Conservation (phyloP, 2,888 invertebrate genomes). For the Noctua comes region DNA sequence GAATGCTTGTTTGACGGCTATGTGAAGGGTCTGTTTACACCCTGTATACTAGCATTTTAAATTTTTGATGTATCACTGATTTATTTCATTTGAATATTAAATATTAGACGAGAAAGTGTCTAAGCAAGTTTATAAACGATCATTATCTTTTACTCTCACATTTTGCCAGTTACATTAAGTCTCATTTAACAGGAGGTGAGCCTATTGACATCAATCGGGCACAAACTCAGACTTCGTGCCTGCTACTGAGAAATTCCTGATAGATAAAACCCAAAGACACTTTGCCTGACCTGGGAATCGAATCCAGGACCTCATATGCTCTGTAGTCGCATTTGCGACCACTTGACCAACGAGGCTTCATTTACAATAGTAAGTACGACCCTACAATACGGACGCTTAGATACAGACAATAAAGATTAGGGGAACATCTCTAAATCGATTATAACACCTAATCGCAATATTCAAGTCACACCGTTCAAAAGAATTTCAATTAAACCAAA, state of each 20-base stretch:
- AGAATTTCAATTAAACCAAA: constrained; percentile 85
- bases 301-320: background rate
- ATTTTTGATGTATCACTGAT: background rate
- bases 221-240: background rate
- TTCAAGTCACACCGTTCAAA: constrained; percentile 81
- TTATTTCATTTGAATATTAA: background rate
- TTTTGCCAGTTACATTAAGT: background rate
- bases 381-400: background rate
- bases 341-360: background rate
- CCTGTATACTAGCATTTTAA: background rate
- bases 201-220: background rate
- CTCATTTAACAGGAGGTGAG: background rate
- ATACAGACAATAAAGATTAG: constrained; percentile 35
- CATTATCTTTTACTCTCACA: background rate
- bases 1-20: too few relatives aligned
- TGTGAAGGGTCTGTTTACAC: too few relatives aligned
- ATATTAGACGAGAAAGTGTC: background rate
- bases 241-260: background rate
- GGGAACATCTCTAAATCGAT: constrained; percentile 54
- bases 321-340: accelerated
- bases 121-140: background rate
- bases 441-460: constrained; percentile 65
- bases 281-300: background rate
- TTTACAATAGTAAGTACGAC: background rate
- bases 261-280: background rate